Percentiles rank a stretch among this genome's conserved stretches.
Conservation (phyloP, 2,113 vertebrate genomes). For the Xiphophorus maculatus region DNA sequence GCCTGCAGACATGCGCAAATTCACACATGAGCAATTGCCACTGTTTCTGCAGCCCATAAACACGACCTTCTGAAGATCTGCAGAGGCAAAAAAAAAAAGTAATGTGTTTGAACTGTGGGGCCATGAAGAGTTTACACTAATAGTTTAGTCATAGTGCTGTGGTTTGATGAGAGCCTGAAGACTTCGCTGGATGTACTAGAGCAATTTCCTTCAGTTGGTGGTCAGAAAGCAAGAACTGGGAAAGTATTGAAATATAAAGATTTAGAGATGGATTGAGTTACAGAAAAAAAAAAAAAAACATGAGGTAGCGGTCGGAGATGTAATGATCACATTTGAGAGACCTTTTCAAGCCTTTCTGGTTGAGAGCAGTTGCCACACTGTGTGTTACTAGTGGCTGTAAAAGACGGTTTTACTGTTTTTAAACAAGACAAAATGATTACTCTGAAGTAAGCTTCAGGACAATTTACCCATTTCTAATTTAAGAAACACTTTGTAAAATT, state of each 20-base stretch:
- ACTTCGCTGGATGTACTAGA: slow-evolving; percentile 34
- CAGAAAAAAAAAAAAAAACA: not conserved
- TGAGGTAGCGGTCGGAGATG: not conserved
- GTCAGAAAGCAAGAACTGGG: not conserved
- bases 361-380: no score
- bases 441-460: no score
- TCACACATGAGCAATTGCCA: slow-evolving; percentile 69
- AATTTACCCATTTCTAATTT: no score
- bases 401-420: no score
- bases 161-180: slow-evolving; percentile 30
- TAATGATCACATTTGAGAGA: no score
- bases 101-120: slow-evolving; percentile 9
- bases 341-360: no score
- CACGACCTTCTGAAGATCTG: slow-evolving; percentile 47
- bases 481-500: no score
- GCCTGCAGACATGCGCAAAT: slow-evolving; percentile 59
- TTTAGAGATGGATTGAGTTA: not conserved
- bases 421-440: no score
- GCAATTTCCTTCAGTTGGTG: slow-evolving; percentile 17
- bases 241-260: not conserved
- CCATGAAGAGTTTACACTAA: slow-evolving; percentile 19
- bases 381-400: no score
- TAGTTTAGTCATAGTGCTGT: not conserved
- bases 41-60: slow-evolving; percentile 57
- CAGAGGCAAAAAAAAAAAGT: slow-evolving; percentile 31